A percentile compares a stretch with the other conserved stretches of the same genome.
phyloP scores from a whole-genome alignment of 2,888 invertebrate genomes.

The Calameuta idolon region DNA sequence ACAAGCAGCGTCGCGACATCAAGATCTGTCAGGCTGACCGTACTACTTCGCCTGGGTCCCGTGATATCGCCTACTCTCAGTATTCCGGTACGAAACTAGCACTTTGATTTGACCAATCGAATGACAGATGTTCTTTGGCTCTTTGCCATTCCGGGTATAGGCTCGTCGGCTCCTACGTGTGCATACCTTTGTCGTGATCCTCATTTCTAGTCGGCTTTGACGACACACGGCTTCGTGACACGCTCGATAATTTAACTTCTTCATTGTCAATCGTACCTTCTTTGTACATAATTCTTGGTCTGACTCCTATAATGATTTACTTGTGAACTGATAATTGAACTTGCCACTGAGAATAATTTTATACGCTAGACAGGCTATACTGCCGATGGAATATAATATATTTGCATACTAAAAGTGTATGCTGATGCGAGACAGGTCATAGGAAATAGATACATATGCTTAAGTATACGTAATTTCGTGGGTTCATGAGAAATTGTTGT shows the following conservation, averaged over 20 bases:
- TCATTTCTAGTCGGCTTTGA: not conserved
- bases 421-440: not conserved
- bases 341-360: not conserved
- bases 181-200: not conserved
- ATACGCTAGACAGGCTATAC: not conserved
- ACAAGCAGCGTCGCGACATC: slow-evolving; percentile 46
- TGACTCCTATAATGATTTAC: not conserved
- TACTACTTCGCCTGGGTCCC: slow-evolving; percentile 25
- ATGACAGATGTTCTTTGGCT: not conserved
- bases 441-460: not conserved
- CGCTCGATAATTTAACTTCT: not conserved
- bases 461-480: not conserved
- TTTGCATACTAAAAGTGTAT: not conserved
- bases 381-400: not conserved
- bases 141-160: not conserved
- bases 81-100: slow-evolving; percentile 41
- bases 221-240: not conserved
- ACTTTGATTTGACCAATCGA: not conserved
- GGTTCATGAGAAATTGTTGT: not conserved
- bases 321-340: not conserved
- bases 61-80: slow-evolving; percentile 34
- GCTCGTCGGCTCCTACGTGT: not conserved
- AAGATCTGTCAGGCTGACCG: slow-evolving; percentile 40
- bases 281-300: not conserved
- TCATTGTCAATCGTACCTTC: not conserved